phyloP scores from a whole-genome alignment of 2,113 vertebrate species.

The Sceloporus tristichus region DNA sequence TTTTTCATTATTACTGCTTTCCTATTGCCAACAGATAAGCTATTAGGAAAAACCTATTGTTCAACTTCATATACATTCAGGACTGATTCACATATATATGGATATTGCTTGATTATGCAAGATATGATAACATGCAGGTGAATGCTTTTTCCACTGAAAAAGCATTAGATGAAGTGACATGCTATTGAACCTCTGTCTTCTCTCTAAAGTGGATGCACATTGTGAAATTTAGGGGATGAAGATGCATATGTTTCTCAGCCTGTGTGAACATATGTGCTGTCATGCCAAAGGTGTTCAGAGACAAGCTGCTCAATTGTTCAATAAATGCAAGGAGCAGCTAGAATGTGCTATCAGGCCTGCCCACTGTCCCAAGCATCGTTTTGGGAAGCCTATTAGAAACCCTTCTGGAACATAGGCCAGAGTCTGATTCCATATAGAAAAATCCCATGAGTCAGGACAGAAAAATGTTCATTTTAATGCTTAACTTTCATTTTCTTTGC shows the following conservation, averaged over 20 bases:
- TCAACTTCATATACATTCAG: background rate
- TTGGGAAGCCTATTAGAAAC: background rate
- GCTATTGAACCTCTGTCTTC: background rate
- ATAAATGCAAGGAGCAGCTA: too few relatives aligned
- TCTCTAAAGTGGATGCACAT: background rate
- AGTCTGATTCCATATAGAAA: background rate
- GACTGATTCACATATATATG: background rate
- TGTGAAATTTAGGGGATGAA: background rate
- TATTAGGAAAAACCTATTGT: accelerated
- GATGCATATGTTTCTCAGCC: background rate
- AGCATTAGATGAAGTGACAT: background rate
- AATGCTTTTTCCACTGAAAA: background rate
- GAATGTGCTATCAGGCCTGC: background rate
- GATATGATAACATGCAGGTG: background rate
- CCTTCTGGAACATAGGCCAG: background rate
- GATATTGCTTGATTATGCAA: background rate
- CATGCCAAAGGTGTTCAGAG: background rate
- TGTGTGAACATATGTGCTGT: too few relatives aligned
- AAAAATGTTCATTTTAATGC: background rate
- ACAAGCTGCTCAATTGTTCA: background rate
- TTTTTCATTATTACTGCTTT: background rate
- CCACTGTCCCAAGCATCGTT: background rate
- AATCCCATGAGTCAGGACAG: background rate
- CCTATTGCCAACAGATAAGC: background rate
- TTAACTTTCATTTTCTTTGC: too few relatives aligned